These are phyloP conservation scores for Platypus cylindrus DNA, from an alignment of 2,888 invertebrate genomes.

Conservation along the genomic window DNA sequence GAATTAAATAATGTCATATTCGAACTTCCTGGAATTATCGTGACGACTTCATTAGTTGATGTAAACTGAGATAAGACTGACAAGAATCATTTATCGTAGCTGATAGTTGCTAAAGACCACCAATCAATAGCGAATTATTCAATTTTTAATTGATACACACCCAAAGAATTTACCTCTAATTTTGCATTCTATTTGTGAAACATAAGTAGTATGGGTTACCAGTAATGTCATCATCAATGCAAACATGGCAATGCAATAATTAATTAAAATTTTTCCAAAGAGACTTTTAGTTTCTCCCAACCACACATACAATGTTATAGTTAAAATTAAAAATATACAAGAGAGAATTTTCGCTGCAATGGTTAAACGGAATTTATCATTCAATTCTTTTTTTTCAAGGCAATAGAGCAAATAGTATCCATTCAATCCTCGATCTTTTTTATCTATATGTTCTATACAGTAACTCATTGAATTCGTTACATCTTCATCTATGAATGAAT, in stretches of 20 bases:
- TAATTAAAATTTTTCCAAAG: conserved; percentile 25
- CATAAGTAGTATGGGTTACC: conserved; percentile 11
- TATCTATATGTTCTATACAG: conserved; percentile 20
- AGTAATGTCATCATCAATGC: conserved; percentile 17
- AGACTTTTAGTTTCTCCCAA: conserved; percentile 20
- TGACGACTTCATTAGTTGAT: too few species aligned
- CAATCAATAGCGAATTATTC: too few species aligned
- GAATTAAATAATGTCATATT: too few species aligned
- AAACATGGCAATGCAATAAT: conserved; percentile 21
- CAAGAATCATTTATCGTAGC: too few species aligned
- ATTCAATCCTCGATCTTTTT: conserved; percentile 2
- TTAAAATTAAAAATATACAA: conserved; percentile 19
- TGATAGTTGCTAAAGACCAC: too few species aligned
- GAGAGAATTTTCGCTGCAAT: conserved; percentile 21
- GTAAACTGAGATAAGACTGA: too few species aligned
- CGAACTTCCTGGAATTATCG: too few species aligned
- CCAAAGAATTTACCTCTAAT: conserved; percentile 14
- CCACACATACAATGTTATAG: conserved; percentile 20
- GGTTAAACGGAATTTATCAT: conserved; percentile 19
- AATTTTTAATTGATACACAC: too few species aligned
- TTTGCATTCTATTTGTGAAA: conserved; percentile 13
- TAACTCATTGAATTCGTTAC: conserved; percentile 14
- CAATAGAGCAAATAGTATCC: conserved; percentile 18
- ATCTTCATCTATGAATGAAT: conserved; percentile 9
- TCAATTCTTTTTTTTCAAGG: not conserved